Base-by-base conservation (phyloP, 1,140 invertebrate species). In the Neodiprion lecontei region DNA sequence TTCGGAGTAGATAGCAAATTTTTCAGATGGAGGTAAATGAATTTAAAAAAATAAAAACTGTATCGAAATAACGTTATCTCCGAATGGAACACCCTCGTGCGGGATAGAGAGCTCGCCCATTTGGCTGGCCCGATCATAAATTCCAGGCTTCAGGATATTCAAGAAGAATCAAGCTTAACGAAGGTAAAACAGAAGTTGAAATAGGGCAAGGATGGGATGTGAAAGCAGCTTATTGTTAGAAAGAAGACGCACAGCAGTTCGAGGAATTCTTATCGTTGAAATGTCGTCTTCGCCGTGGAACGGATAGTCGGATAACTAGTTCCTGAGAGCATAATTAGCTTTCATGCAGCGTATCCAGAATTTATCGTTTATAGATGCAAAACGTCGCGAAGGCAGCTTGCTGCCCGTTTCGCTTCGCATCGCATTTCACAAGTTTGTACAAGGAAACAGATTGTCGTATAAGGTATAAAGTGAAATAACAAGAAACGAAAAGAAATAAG, bases 221-320 rank as follows among this genome's bases (percentile, higher is more conserved):
- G 65, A 76, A 78, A 71, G 79, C 75, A 73, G 76, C 72, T 81
- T 78, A 79, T 40, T 40, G 2, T 40, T 40, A 40, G 28, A 5
- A 40, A 40, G 28, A 40, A 1, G 28, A 40, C 28, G 28, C 28
- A 40, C 28, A 21, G 17, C 17, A 21, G 82, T 79, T 75, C 74
- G 80, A 78, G 82, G 84, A 82, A 77, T 82, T 81, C 86, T 86
- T 87, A 87, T 85, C 85, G 87, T 86, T 84, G 85, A 80, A 88
- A 87, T 85, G 86, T 85, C 74, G 11, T 80, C 77, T 84, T 78
- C 79, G 80, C 75, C 85, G 81, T 85, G 77, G 80, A 88, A 86
- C 86, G 82, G 83, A 85, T 87, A 84, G 83, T 87, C 81, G 81
- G 83, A 82, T 87, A 83, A 85, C 84, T 82, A 84, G 83, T 83